Percentiles rank a stretch among this genome's conserved stretches.
Evolutionary conservation across 2,888 invertebrate species (phyloP).

Genomic region (Synanthedon andrenaeformis): DNA sequence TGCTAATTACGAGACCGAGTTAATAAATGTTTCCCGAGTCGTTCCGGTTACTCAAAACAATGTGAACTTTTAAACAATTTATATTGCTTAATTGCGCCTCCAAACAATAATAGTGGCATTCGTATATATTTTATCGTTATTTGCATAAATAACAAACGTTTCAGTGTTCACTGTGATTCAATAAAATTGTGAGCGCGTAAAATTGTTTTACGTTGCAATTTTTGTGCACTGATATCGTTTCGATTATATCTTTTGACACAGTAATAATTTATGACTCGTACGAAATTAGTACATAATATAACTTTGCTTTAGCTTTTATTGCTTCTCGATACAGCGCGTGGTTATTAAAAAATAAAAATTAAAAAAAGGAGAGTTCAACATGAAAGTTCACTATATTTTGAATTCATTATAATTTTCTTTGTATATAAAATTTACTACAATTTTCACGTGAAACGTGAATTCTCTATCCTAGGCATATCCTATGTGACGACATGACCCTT

Average conservation of each 20-base stretch:
- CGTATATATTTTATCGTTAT: conserved; percentile 9
- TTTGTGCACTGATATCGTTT: not conserved
- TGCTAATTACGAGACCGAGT: conserved; percentile 5
- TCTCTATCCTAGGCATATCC: too few relatives aligned
- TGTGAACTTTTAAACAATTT: conserved; percentile 17
- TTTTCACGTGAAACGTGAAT: too few relatives aligned
- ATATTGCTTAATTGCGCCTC: conserved; percentile 6
- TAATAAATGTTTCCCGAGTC: conserved; percentile 17
- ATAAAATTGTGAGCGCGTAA: not conserved
- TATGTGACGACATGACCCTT: too few relatives aligned
- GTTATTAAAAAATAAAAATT: too few relatives aligned
- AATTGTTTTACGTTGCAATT: not conserved
- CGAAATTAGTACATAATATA: too few relatives aligned
- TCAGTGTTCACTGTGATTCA: conserved; percentile 1
- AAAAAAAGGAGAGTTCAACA: too few relatives aligned
- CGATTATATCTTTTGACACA: not conserved
- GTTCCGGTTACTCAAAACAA: conserved; percentile 17
- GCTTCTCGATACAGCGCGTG: too few relatives aligned
- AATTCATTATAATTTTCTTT: too few relatives aligned
- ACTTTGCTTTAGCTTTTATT: too few relatives aligned
- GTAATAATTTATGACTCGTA: not conserved
- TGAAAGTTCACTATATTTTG: too few relatives aligned
- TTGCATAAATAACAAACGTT: conserved; percentile 17
- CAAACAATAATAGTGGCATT: conserved; percentile 12
- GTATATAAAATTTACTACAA: too few relatives aligned